Conservation (phyloP, 2,797 vertebrate genomes). For the Cichlasoma orientale region DNA sequence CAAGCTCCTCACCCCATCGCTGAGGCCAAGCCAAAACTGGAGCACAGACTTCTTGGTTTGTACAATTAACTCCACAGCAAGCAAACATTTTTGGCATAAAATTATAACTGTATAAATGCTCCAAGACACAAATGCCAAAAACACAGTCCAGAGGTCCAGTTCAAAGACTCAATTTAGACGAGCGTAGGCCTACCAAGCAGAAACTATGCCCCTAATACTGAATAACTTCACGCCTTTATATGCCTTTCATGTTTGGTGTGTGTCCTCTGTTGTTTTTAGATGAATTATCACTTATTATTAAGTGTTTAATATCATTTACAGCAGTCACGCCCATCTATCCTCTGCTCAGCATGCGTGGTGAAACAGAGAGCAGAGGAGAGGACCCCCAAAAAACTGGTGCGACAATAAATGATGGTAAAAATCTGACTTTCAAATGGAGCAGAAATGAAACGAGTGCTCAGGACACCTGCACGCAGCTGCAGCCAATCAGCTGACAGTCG, state of each 20-base stretch:
- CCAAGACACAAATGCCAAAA: neutral
- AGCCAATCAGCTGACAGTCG: neutral
- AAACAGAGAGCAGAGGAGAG: fast-evolving
- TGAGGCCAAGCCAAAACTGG: neutral
- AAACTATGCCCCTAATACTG: neutral
- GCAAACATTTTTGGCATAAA: neutral
- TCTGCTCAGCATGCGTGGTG: neutral
- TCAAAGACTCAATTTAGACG: neutral
- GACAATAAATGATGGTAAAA: too few species aligned
- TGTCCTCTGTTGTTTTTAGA: too few species aligned
- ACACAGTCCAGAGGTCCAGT: neutral
- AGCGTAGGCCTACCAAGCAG: neutral
- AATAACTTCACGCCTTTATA: neutral
- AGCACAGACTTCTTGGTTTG: neutral
- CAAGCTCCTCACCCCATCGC: too few species aligned
- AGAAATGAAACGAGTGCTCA: too few species aligned
- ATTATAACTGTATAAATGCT: neutral
- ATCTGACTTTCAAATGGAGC: too few species aligned
- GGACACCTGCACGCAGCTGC: too few species aligned
- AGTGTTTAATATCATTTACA: too few species aligned
- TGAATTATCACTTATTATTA: too few species aligned
- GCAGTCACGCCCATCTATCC: neutral
- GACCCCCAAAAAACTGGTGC: too few species aligned
- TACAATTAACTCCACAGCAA: neutral
- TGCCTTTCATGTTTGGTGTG: too few species aligned